These are phyloP conservation scores for Calypte anna DNA, from an alignment of 2,113 vertebrate genomes.

Conservation along the genomic window DNA sequence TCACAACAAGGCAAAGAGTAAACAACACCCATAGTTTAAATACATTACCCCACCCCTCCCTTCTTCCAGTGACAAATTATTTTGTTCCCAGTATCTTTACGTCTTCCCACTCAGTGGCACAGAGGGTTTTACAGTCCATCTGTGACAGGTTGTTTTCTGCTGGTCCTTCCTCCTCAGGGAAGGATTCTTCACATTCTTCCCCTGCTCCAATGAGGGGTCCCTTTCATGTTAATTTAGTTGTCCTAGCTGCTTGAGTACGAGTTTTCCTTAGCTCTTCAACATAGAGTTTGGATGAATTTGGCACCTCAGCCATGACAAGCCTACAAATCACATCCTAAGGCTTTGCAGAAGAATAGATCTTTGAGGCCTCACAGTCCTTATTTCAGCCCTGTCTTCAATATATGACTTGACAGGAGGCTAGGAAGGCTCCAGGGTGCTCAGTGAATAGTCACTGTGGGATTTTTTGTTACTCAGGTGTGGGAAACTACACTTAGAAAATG, in stretches of 20 bases:
- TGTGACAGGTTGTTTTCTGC: too few relatives aligned
- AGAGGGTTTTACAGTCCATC: too few relatives aligned
- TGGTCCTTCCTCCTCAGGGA: background rate
- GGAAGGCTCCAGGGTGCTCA: background rate
- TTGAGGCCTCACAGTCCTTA: background rate
- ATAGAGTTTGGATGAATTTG: background rate
- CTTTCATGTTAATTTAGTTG: background rate
- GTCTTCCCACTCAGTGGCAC: too few relatives aligned
- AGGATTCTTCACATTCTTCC: background rate
- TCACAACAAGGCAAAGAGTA: too few relatives aligned
- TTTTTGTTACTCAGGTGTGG: fast-evolving
- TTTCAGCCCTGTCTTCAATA: background rate
- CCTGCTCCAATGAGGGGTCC: too few relatives aligned
- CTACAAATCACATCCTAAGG: background rate
- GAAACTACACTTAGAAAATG: background rate
- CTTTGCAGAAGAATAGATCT: background rate
- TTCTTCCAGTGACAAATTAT: too few relatives aligned
- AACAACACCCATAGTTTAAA: too few relatives aligned
- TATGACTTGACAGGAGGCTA: background rate
- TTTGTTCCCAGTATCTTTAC: too few relatives aligned
- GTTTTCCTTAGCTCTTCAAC: background rate
- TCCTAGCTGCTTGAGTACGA: background rate
- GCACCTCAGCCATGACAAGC: background rate
- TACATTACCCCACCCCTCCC: too few relatives aligned
- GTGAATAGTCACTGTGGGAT: background rate